These are phyloP conservation scores for Sinosuthora webbiana DNA, from an alignment of 2,113 vertebrate genomes.

Conservation along the genomic window DNA sequence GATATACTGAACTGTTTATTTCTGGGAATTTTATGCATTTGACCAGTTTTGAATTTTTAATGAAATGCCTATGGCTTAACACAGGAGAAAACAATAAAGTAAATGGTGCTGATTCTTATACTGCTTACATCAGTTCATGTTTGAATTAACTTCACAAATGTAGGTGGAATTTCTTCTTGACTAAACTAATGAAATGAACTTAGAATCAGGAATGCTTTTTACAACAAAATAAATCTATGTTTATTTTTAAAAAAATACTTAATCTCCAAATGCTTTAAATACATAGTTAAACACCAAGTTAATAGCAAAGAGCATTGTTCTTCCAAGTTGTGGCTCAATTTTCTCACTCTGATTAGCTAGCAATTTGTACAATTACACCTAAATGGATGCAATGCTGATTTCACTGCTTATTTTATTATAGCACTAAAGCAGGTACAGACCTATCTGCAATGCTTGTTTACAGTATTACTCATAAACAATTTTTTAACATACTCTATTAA, in stretches of 20 bases:
- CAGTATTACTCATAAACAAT: conserved; percentile 68
- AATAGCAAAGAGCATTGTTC: conserved; percentile 55
- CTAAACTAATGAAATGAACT: neutral
- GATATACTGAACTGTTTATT: conserved; percentile 44
- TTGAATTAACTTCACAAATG: neutral
- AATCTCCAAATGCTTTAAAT: conserved; percentile 18
- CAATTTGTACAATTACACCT: conserved; percentile 71
- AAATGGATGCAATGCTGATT: conserved; percentile 64
- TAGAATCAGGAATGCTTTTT: neutral
- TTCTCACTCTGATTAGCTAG: conserved; percentile 65
- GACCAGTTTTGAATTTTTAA: conserved; percentile 63
- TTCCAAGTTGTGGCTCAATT: conserved; percentile 37
- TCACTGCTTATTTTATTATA: conserved; percentile 65
- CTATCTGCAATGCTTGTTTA: conserved; percentile 44
- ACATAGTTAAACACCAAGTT: conserved; percentile 25
- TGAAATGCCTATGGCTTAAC: conserved; percentile 3
- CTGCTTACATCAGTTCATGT: neutral
- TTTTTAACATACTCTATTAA: conserved; percentile 58
- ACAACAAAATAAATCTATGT: neutral
- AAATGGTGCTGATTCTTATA: neutral
- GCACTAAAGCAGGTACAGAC: conserved; percentile 56
- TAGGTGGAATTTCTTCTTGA: neutral
- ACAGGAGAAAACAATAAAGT: conserved; percentile 11
- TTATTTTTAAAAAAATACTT: neutral
- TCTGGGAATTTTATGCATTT: conserved; percentile 40